Base-by-base conservation (phyloP, 2,888 invertebrate genomes). In the Dicyrtomina minuta region DNA sequence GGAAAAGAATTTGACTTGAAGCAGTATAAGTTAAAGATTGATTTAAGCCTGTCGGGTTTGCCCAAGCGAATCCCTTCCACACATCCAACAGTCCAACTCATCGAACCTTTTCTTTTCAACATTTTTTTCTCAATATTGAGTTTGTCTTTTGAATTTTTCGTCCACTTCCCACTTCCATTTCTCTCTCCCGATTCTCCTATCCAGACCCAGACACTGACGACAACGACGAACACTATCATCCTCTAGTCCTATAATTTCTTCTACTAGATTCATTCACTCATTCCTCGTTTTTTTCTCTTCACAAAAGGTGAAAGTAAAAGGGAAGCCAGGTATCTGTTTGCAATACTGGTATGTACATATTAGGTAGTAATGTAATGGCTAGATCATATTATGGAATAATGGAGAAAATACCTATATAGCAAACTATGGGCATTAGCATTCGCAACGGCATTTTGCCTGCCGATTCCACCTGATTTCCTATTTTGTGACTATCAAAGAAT, bases 11-110 rank as follows among this genome's bases (percentile, higher is more conserved):
- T 62, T 55, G 49, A 68, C 59, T 60, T 22, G 68, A 62, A 68
- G 62, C 55, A 58, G 62, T 61, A 56, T 17, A 69, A 68, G 62
- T 68, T 64, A 66, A 65, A 68, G 72, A 72, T 72, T 72, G 72
- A 70, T 72, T 70, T 65, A 46, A 64, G 60, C 55, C 70, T 67
- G 66, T 61, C 64, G 49, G 43, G n/a, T 66, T 27, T 58, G 64
- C 56, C 67, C 41, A 55, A 68, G 65, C 60, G 61, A 68, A 71
- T 71, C 55, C 65, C 62, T 68, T 8, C 33, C 33, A 33, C 33
- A 33, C 33, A 33, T 3, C 33, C 3, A 3, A 26, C 49, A 58
- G 56, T 55, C 61, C 39, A 51, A 15, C 22, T 17, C n/a, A 13
- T 39, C 41, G n/a, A n/a, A n/a, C n/a, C n/a, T n/a, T n/a, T n/a